Base-by-base conservation (phyloP, 2,797 vertebrate species). In the Acanthiza pusilla region DNA sequence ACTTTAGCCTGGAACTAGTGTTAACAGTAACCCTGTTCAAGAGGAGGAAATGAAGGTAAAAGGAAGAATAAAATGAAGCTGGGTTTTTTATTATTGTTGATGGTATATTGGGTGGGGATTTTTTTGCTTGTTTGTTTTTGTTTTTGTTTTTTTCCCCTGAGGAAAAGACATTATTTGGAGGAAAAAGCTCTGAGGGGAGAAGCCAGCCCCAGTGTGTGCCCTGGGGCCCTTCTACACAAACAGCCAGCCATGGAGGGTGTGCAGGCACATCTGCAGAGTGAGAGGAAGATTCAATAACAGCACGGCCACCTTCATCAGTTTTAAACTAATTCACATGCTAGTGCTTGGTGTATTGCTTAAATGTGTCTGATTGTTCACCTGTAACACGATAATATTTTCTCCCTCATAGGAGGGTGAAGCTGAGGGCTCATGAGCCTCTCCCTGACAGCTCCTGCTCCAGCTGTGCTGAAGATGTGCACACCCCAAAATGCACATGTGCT, bases 321-420 rank as follows among this genome's bases (percentile, higher is more conserved):
- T 85, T 65, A 82, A 93, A 92, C 53, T 85, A 86, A 90, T 93
- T 88, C 55, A 60, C 1, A 0, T 61, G 83, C 32, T 88, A 63
- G 34, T 36, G 42, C 51, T 88, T 21, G 36, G 25, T 36, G 6
- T 86, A 50, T 87, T 91, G 66, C 77, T 90, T 88, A 85, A 86
- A 84, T 81, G 62, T 38, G 92, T 60, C 83, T 51, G 42, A 55
- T 73, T 89, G 86, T 85, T 88, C 85, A 70, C 84, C 80, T 93
- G 63, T 79, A 89, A 67, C 51, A 66, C 0, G 1, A 60, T 47
- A 87, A 47, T 47, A 43, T 80, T 89, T 92, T 54, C 68, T 57
- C 61, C 40, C 40, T 86, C n/a, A 7, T 0, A 76, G 65, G 20
- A 78, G 76, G 47, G 48, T 54, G 79, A 90, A 81, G 70, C 70